Conservation (phyloP, 2,797 vertebrate species). For the Aldrovandia affinis region DNA sequence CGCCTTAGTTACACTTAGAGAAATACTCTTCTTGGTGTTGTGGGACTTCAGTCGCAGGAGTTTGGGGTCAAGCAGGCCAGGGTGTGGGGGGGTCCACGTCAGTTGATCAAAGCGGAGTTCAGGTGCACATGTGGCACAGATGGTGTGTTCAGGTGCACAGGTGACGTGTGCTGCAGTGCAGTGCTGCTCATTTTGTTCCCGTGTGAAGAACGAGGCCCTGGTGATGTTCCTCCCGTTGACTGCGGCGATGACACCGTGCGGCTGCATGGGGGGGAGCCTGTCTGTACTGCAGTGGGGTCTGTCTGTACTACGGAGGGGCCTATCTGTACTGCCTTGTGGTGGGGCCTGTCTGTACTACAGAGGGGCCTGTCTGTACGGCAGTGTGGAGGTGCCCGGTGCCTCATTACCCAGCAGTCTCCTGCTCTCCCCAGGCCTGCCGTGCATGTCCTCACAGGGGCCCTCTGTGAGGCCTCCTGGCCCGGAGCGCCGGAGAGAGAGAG, state of each 20-base stretch:
- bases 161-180: not conserved
- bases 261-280: not conserved
- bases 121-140: too few species aligned
- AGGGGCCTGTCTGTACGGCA: not conserved
- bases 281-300: not conserved
- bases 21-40: not conserved
- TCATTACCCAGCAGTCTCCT: too few species aligned
- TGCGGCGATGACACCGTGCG: not conserved
- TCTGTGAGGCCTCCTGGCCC: conserved; percentile 47
- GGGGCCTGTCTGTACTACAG: not conserved
- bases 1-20: not conserved
- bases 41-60: not conserved
- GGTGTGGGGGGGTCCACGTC: not conserved
- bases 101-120: too few species aligned
- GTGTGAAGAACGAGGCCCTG: too few species aligned
- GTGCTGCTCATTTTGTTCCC: not conserved
- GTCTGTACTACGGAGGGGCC: not conserved
- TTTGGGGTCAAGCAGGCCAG: not conserved
- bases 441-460: conserved; percentile 16
- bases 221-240: not conserved
- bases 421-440: not conserved
- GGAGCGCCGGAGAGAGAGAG: conserved; percentile 45
- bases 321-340: not conserved
- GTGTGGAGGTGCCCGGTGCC: too few species aligned
- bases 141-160: too few species aligned